Conservation (phyloP, 2,113 vertebrate species). For the Perca schrenkii region DNA sequence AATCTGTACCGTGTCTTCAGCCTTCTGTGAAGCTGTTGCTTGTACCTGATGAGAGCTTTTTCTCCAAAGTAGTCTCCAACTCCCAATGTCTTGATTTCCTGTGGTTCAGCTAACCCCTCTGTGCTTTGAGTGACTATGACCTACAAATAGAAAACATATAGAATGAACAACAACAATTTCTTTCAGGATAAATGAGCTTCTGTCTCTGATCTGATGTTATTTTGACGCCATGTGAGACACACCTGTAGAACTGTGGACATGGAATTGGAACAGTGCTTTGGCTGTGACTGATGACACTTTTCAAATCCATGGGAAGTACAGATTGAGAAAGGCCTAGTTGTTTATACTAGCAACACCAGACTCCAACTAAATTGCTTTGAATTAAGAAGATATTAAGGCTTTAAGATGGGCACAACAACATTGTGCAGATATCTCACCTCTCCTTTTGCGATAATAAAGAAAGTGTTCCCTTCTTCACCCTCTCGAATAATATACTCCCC, state of each 20-base stretch:
- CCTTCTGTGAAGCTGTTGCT: background rate
- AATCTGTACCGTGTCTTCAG: background rate
- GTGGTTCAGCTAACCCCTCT: conserved; percentile 87
- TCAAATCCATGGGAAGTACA: background rate
- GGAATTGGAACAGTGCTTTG: background rate
- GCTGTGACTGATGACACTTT: background rate
- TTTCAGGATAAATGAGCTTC: background rate
- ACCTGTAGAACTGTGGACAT: background rate
- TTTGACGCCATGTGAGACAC: background rate
- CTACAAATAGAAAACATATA: conserved; percentile 71
- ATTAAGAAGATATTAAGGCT: background rate
- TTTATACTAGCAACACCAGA: background rate
- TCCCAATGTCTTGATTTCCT: conserved; percentile 92
- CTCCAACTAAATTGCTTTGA: background rate
- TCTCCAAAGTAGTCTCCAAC: conserved; percentile 95
- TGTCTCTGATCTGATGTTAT: background rate
- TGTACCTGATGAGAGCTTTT: conserved; percentile 94
- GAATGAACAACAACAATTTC: background rate
- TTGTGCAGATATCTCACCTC: conserved; percentile 81
- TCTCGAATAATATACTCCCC: conserved; percentile 95
- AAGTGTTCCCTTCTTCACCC: conserved; percentile 94
- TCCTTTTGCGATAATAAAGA: conserved; percentile 95
- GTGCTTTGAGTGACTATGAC: conserved; percentile 92
- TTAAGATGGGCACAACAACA: background rate
- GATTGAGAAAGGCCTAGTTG: background rate